Conservation (phyloP, 2,888 invertebrate genomes). For the Ischnura elegans region DNA sequence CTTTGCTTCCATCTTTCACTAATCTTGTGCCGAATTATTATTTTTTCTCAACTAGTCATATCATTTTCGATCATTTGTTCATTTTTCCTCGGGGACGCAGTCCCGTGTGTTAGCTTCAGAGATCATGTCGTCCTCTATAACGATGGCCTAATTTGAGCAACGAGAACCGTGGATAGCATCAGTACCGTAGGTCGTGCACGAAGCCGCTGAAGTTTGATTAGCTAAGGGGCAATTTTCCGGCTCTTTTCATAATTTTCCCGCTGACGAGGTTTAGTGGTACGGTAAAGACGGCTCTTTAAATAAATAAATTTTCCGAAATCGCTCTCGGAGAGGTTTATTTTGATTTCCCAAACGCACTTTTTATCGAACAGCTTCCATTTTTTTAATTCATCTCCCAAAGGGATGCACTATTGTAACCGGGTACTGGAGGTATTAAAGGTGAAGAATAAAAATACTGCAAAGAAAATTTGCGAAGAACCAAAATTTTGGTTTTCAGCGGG, state of each 20-base stretch:
- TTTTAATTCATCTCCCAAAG: neutral
- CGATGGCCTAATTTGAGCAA: neutral
- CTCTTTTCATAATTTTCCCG: neutral
- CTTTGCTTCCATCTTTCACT: neutral
- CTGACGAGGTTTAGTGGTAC: neutral
- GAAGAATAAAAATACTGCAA: neutral
- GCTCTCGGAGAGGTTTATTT: neutral
- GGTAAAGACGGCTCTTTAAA: neutral
- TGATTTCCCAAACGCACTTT: neutral
- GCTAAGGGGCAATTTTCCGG: neutral
- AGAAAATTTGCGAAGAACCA: neutral
- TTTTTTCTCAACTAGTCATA: neutral
- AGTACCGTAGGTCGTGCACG: neutral
- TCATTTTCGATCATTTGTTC: neutral
- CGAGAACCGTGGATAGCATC: neutral
- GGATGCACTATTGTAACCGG: neutral
- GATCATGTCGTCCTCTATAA: neutral
- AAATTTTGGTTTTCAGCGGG: neutral
- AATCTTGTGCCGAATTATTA: neutral
- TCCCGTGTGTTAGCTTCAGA: neutral
- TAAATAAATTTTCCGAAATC: neutral
- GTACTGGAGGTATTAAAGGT: neutral
- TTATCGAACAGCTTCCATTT: neutral
- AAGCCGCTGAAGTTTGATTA: neutral
- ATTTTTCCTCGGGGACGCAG: neutral